A percentile compares a stretch with the other conserved stretches of the same genome.
phyloP scores from a whole-genome alignment of 2,797 vertebrate genomes.

The Knipowitschia caucasica region DNA sequence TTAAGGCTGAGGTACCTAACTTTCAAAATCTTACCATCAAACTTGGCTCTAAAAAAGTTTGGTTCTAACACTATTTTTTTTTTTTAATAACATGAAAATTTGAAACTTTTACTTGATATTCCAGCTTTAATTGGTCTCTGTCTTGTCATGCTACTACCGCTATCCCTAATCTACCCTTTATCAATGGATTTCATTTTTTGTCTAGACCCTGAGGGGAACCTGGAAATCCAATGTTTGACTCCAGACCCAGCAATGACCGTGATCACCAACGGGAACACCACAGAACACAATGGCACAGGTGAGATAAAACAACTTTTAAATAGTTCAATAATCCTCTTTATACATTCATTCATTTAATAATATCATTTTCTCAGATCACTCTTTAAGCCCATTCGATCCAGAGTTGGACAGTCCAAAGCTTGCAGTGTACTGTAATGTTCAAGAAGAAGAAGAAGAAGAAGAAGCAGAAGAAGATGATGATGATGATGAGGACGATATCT shows the following conservation, averaged over 20 bases:
- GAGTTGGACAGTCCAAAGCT: constrained; percentile 56
- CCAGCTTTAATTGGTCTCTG: too few relatives aligned
- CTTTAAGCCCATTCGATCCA: constrained; percentile 59
- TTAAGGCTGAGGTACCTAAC: too few relatives aligned
- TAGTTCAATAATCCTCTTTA: too few relatives aligned
- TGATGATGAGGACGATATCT: constrained; percentile 32
- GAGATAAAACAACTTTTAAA: not conserved
- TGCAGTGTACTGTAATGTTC: constrained; percentile 32
- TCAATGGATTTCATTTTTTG: too few relatives aligned
- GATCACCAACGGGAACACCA: constrained; percentile 47
- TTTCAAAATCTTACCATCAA: too few relatives aligned
- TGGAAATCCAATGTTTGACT: constrained; percentile 46
- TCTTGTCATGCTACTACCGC: too few relatives aligned
- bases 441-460: constrained; percentile 23
- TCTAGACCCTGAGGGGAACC: constrained; percentile 44
- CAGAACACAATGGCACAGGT: constrained; percentile 68
- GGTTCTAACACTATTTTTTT: too few relatives aligned
- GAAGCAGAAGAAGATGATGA: constrained; percentile 44
- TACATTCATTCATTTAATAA: too few relatives aligned
- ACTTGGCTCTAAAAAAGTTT: too few relatives aligned
- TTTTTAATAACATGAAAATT: too few relatives aligned
- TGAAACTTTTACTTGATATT: too few relatives aligned
- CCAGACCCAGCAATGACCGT: constrained; percentile 46
- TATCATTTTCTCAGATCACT: constrained; percentile 47
- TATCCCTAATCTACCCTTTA: too few relatives aligned